phyloP scores from a whole-genome alignment of 1,140 invertebrate species.

The Brachionus sp. region DNA sequence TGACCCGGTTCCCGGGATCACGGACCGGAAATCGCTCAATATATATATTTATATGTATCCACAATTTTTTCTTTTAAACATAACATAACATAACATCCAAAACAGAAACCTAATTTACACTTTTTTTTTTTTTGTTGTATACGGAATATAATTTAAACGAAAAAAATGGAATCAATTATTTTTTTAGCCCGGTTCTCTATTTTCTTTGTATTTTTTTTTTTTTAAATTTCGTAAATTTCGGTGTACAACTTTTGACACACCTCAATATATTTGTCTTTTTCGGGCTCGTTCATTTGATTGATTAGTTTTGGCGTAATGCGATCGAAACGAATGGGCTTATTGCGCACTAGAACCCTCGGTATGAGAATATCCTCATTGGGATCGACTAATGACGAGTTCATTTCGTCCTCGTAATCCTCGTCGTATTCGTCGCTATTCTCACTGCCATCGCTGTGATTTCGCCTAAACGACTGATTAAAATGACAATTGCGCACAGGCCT shows the following conservation, averaged over 20 bases:
- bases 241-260: constrained; percentile 31
- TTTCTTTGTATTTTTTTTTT: no score
- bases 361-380: not conserved
- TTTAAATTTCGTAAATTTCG: constrained; percentile 5
- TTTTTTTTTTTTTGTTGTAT: not conserved
- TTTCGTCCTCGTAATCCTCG: constrained; percentile 1
- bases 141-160: constrained; percentile 12
- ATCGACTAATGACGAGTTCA: not conserved
- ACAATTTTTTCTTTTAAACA: not conserved
- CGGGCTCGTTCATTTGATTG: constrained; percentile 22
- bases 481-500: not conserved
- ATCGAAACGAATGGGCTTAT: constrained; percentile 10
- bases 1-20: not conserved
- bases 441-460: constrained; percentile 24
- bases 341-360: constrained; percentile 1
- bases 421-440: constrained; percentile 31
- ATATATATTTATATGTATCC: not conserved
- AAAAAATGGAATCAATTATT: not conserved
- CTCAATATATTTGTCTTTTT: constrained; percentile 34
- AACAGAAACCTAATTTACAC: constrained; percentile 6
- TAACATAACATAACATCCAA: constrained; percentile 8
- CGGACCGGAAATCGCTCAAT: not conserved
- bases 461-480: not conserved
- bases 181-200: not conserved
- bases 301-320: constrained; percentile 16